These are phyloP conservation scores for Laterallus jamaicensis DNA, from an alignment of 2,113 vertebrate genomes.

Conservation along the genomic window DNA sequence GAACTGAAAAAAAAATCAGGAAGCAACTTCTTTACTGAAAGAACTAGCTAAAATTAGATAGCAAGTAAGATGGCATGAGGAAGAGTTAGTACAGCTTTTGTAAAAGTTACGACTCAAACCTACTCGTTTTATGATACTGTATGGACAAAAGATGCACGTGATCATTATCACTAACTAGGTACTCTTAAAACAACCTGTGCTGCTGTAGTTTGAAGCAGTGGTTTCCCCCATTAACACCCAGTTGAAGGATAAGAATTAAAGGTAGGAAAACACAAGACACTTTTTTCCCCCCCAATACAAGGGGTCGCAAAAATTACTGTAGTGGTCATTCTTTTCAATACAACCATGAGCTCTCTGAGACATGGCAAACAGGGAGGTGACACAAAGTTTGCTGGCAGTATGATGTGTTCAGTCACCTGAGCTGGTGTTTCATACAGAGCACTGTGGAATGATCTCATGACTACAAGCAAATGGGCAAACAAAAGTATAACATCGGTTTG, in stretches of 20 bases:
- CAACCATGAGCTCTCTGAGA: not conserved
- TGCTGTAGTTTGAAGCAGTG: not conserved
- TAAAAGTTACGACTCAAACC: not conserved
- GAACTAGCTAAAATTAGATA: not conserved
- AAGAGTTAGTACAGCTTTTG: not conserved
- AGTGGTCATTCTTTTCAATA: not conserved
- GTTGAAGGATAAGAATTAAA: not conserved
- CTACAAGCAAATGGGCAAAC: not conserved
- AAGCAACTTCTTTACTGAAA: not conserved
- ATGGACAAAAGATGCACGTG: not conserved
- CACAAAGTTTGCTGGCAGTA: not conserved
- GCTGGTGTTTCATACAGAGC: not conserved
- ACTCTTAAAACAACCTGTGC: not conserved
- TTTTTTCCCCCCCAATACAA: not conserved
- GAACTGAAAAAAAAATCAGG: not conserved
- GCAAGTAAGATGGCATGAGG: not conserved
- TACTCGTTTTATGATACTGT: not conserved
- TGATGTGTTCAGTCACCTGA: not conserved
- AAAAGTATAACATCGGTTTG: not conserved
- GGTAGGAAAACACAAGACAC: not conserved
- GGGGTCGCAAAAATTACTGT: not conserved
- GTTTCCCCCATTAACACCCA: not conserved
- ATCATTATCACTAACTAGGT: not conserved
- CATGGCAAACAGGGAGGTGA: not conserved
- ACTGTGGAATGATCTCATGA: not conserved